Evolutionary conservation across 2,888 invertebrate species (phyloP).

Genomic region (Poecilobothrus nobilitatus): DNA sequence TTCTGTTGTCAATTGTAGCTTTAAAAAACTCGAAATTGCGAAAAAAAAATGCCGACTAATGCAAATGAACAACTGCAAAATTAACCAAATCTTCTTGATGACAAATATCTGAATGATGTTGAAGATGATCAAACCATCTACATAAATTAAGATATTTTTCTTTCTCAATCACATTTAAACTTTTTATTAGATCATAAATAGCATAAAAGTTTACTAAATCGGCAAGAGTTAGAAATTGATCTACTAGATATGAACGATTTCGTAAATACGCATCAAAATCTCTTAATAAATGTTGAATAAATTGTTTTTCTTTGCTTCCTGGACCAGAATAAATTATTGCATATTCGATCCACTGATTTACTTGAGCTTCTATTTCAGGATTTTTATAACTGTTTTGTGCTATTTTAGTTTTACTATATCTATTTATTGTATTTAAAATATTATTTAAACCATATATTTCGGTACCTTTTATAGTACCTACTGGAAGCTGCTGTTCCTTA

Average conservation of each 20-base stretch:
- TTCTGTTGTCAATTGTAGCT: no score
- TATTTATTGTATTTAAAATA: constrained; percentile 46
- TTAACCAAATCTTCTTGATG: constrained; percentile 37
- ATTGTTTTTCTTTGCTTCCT: constrained; percentile 36
- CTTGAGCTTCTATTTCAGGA: constrained; percentile 45
- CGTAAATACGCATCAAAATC: constrained; percentile 50
- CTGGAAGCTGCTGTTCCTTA: constrained; percentile 43
- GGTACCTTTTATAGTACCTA: constrained; percentile 45
- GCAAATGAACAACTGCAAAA: constrained; percentile 41
- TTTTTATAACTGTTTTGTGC: constrained; percentile 32
- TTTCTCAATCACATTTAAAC: constrained; percentile 55
- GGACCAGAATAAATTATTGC: constrained; percentile 44
- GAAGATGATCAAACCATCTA: constrained; percentile 70
- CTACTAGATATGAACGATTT: constrained; percentile 51
- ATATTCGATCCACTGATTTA: constrained; percentile 62
- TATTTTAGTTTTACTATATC: constrained; percentile 41
- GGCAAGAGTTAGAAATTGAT: constrained; percentile 52
- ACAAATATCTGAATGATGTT: constrained; percentile 57
- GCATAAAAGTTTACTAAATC: constrained; percentile 63
- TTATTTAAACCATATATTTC: constrained; percentile 47
- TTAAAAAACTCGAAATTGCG: no score
- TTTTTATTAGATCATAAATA: constrained; percentile 59
- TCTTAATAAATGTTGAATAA: constrained; percentile 34
- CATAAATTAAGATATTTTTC: constrained; percentile 62
- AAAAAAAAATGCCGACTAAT: constrained; percentile 35